Evolutionary conservation across 2,113 vertebrate genomes (phyloP).

Genomic region (Arvicanthis niloticus): DNA sequence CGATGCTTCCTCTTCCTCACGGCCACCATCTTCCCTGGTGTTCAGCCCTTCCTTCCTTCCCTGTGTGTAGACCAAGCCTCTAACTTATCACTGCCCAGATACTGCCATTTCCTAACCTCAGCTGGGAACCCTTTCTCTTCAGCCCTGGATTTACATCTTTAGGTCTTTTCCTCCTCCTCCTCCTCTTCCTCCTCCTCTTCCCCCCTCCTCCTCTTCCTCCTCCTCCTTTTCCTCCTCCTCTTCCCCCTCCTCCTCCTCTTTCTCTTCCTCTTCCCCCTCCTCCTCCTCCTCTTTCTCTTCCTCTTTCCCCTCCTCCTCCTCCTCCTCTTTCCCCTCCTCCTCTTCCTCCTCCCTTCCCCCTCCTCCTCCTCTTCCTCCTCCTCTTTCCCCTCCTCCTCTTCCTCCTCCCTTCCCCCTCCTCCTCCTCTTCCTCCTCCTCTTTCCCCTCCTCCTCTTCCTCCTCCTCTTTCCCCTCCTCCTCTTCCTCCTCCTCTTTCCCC

Average conservation of each 20-base stretch:
- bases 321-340: no score
- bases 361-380: not conserved
- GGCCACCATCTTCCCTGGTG: not conserved
- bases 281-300: not conserved
- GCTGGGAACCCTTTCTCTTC: not conserved
- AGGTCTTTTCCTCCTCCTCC: no score
- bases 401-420: no score
- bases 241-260: no score
- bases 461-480: not conserved
- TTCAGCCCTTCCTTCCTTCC: not conserved
- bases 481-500: no score
- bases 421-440: no score
- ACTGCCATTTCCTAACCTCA: not conserved
- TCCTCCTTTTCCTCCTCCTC: no score
- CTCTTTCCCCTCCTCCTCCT: not conserved
- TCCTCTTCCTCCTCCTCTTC: not conserved
- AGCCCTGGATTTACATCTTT: not conserved
- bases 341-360: no score
- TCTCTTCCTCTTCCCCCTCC: no score
- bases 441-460: no score
- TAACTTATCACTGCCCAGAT: not conserved
- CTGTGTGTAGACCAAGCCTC: not conserved
- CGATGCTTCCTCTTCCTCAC: not conserved
- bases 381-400: no score
- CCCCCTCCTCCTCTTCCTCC: no score